A percentile compares a stretch with the other conserved stretches of the same genome.
Evolutionary conservation across 2,797 vertebrate species (phyloP).

Genomic region (Melanotaenia maccullochi): DNA sequence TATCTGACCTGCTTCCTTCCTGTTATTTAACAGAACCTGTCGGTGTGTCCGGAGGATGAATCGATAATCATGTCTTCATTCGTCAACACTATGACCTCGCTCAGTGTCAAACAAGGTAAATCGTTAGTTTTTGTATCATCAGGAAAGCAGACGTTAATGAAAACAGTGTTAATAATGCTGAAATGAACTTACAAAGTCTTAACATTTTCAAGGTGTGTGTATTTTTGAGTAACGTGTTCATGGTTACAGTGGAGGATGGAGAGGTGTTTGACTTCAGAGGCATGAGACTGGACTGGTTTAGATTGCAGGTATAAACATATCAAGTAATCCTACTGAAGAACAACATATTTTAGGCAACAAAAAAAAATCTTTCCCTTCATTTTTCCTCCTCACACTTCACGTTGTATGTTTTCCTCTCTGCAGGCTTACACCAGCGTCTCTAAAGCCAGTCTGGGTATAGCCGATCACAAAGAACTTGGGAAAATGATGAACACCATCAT

Average conservation of each 20-base stretch:
- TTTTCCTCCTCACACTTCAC: too few relatives aligned
- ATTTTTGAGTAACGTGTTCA: neutral
- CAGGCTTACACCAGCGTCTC: conserved; percentile 98
- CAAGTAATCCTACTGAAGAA: too few relatives aligned
- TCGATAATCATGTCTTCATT: conserved; percentile 99
- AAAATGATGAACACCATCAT: conserved; percentile 99
- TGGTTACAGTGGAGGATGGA: conserved; percentile 93
- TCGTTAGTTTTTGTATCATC: neutral
- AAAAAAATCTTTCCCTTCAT: too few relatives aligned
- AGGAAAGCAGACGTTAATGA: too few relatives aligned
- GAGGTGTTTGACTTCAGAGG: conserved; percentile 99
- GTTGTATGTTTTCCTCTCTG: neutral
- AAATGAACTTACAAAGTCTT: neutral
- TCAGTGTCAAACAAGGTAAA: conserved; percentile 97
- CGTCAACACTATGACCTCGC: conserved; percentile 98
- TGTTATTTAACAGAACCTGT: conserved; percentile 89
- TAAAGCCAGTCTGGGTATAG: conserved; percentile 94
- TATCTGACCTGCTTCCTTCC: neutral
- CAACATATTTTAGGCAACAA: neutral
- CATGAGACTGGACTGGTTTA: conserved; percentile 99
- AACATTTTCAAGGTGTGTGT: neutral
- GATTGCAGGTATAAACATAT: conserved; percentile 89
- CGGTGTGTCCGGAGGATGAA: conserved; percentile 98
- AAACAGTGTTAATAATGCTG: neutral
- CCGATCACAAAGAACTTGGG: conserved; percentile 97